Evolutionary conservation across 2,888 invertebrate genomes (phyloP), one percentile per base, ranked within the genome.

Genomic region (Venustoraphidia nigricollis): DNA sequence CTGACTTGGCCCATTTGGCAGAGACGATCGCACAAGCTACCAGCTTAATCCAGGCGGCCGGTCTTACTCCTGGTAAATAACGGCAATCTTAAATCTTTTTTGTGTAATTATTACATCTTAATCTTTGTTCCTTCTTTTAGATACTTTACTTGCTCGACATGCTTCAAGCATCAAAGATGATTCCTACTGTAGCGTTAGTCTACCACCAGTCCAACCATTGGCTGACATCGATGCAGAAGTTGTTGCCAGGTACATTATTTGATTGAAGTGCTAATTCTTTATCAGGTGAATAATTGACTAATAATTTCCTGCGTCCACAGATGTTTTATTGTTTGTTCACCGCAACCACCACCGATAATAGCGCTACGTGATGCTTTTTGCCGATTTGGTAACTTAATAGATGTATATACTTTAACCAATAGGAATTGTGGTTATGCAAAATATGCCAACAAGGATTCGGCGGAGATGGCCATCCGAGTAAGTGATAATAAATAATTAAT

Each of bases 381-480:
- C 57, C 79, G 93, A 58, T 94, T 94, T 68, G 93, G 92, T 8
- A 79, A 84, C 62, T 72, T 94, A 9, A 90, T 93, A 50, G 92
- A 91, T 64, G 88, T 92, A 2, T 93, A 90, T 62, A 79, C 93
- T 64, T 69, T 94, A 55, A 83, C 83, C 44, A 87, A 91, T 61
- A 87, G 89, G 62, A 93, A 90, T 59, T 92, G 89, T 66, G 94
- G 94, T 1, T 94, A 91, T 67, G 93, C 89, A 8, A 88, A 90
- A 59, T 94, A 85, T 67, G 83, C 89, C 3, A 74, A 72, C 44
- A 73, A 71, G 46, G 76, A 80, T 38, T 81, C 86, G 52, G 93
- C 93, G 1, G 76, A 81, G 55, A 73, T 76, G 57, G 89, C 90
- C 1, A 84, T 87, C 43, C 72, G 71, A 66, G 80, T 79, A 66